Conservation (phyloP, 2,888 invertebrate genomes). For the Eupelmus urozonus region DNA sequence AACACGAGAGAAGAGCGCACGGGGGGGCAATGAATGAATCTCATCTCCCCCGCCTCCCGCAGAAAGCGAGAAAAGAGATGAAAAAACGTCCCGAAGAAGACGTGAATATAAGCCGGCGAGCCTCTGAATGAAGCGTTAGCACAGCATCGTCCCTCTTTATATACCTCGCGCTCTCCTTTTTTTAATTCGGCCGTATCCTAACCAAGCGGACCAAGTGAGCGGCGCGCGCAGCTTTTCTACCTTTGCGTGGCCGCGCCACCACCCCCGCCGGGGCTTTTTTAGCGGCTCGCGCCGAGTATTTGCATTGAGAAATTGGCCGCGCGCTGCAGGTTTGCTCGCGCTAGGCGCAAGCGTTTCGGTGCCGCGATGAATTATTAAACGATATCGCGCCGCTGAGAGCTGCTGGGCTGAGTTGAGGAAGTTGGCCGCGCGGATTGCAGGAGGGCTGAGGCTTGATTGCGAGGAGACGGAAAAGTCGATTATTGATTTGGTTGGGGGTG, state of each 20-base stretch:
- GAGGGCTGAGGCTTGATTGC: too few relatives aligned
- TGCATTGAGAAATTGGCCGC: slow-evolving; percentile 77
- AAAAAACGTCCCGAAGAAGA: not conserved
- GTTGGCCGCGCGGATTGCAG: too few relatives aligned
- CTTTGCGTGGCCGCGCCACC: slow-evolving; percentile 52
- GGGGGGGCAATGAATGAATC: slow-evolving; percentile 44
- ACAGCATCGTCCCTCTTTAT: slow-evolving; percentile 30
- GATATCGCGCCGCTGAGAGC: not conserved
- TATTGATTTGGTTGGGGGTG: too few relatives aligned
- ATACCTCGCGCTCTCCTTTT: not conserved
- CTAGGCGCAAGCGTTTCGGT: not conserved
- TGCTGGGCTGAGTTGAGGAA: too few relatives aligned
- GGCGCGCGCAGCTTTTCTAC: slow-evolving; percentile 55
- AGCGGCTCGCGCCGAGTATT: slow-evolving; percentile 67
- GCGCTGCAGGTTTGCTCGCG: slow-evolving; percentile 61
- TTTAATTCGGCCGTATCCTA: not conserved
- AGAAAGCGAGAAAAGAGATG: not conserved
- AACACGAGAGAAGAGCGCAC: too few relatives aligned
- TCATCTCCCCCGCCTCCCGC: slow-evolving; percentile 23
- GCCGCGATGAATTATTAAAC: slow-evolving; percentile 3
- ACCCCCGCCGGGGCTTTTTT: not conserved
- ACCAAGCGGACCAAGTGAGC: slow-evolving; percentile 13
- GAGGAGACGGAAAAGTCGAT: too few relatives aligned
- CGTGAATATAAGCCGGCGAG: not conserved
- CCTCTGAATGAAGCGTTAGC: not conserved